Conservation (phyloP, 2,797 vertebrate genomes). For the Benthosema pterotum region DNA sequence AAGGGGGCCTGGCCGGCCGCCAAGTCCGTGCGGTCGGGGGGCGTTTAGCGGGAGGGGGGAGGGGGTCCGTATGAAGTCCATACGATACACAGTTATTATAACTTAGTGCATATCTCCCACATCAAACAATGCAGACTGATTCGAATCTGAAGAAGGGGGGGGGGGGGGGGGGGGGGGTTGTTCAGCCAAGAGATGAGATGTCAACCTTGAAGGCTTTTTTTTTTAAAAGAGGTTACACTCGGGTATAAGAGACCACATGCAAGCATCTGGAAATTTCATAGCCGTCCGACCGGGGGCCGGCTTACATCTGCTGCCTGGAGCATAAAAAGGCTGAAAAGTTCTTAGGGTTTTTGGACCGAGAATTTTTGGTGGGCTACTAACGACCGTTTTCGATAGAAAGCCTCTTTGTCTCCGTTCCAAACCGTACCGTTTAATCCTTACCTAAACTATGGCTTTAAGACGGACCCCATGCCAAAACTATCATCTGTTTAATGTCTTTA, state of each 20-base stretch:
- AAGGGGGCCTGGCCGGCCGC: slow-evolving; percentile 46
- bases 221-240: slow-evolving; percentile 51
- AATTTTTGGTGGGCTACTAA: background rate
- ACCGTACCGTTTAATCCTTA: background rate
- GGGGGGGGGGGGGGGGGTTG: slow-evolving; percentile 18
- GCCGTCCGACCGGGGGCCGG: slow-evolving; percentile 26
- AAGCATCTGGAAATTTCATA: slow-evolving; percentile 58
- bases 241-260: slow-evolving; percentile 42
- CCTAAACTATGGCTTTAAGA: background rate
- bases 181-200: slow-evolving; percentile 64
- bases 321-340: slow-evolving; percentile 5
- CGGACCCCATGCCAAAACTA: no score
- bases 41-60: slow-evolving; percentile 48
- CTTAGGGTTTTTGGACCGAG: background rate
- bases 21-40: slow-evolving; percentile 65
- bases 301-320: slow-evolving; percentile 14
- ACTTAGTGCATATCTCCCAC: slow-evolving; percentile 43
- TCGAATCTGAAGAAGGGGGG: slow-evolving; percentile 42
- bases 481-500: no score
- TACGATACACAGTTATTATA: slow-evolving; percentile 66
- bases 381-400: slow-evolving; percentile 5
- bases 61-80: slow-evolving; percentile 54
- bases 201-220: slow-evolving; percentile 48
- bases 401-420: background rate
- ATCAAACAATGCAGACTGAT: slow-evolving; percentile 69